A percentile compares a stretch with the other conserved stretches of the same genome.
These are phyloP conservation scores for Crotalus adamanteus DNA, from an alignment of 2,797 vertebrate genomes.

Conservation along the genomic window DNA sequence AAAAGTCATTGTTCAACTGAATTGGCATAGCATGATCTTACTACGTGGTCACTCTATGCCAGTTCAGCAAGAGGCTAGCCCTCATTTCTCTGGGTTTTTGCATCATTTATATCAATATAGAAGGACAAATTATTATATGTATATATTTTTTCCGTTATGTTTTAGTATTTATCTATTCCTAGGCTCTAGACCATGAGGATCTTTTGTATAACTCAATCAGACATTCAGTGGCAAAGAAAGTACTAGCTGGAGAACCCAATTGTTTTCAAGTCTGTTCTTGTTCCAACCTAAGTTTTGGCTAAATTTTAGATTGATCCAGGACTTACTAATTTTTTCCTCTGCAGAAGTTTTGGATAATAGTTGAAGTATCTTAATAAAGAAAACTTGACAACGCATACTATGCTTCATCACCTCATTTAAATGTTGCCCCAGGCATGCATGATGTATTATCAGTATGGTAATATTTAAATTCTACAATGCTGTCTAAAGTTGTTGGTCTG, in stretches of 20 bases:
- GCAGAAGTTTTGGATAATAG: constrained; percentile 43
- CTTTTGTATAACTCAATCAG: constrained; percentile 71
- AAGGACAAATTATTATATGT: constrained; percentile 76
- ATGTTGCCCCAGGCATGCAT: neutral
- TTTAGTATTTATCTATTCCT: constrained; percentile 72
- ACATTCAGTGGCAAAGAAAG: constrained; percentile 61
- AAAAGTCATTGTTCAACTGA: neutral
- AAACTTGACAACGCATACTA: constrained; percentile 46
- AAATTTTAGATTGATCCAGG: constrained; percentile 52
- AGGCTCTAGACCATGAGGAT: constrained; percentile 66
- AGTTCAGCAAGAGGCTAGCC: neutral
- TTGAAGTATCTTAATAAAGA: constrained; percentile 61
- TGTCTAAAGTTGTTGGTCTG: neutral
- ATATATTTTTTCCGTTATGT: constrained; percentile 82
- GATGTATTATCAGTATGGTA: neutral
- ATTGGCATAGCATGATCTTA: neutral
- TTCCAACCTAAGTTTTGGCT: constrained; percentile 58
- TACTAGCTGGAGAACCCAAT: constrained; percentile 50
- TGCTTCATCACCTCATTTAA: constrained; percentile 1
- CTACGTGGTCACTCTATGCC: too few relatives aligned
- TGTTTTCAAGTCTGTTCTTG: constrained; percentile 48
- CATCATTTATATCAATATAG: constrained; percentile 74
- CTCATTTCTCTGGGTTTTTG: neutral
- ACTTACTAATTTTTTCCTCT: constrained; percentile 45
- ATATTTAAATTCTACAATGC: neutral